A percentile compares a stretch with the other conserved stretches of the same genome.
Conservation (phyloP, 2,888 invertebrate species). For the Nyleta sp. region DNA sequence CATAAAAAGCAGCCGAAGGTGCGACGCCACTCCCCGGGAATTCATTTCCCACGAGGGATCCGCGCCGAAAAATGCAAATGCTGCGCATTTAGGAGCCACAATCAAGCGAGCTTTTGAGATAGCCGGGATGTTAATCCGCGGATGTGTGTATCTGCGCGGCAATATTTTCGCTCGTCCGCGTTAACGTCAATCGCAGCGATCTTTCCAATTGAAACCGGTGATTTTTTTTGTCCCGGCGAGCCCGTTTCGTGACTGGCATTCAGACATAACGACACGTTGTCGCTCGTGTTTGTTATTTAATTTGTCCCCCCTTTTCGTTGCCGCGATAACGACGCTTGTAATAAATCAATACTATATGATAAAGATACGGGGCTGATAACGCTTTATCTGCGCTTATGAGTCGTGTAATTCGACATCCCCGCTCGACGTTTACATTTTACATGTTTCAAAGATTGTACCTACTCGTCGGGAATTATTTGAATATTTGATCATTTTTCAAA, state of each 20-base stretch:
- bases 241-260: constrained; percentile 50
- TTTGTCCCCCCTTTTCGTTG: constrained; percentile 42
- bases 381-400: constrained; percentile 38
- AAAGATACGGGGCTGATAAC: constrained; percentile 31
- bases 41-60: constrained; percentile 36
- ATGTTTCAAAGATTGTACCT: not conserved
- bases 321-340: constrained; percentile 38
- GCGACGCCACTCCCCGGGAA: constrained; percentile 2
- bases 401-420: constrained; percentile 14
- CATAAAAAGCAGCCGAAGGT: constrained; percentile 1
- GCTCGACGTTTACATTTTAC: not conserved
- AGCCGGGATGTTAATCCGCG: constrained; percentile 33
- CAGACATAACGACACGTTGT: constrained; percentile 45
- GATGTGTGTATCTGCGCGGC: constrained; percentile 37
- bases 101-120: constrained; percentile 20
- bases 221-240: constrained; percentile 43
- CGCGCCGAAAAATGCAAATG: constrained; percentile 37
- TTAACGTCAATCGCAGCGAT: constrained; percentile 57
- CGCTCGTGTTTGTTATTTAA: constrained; percentile 58
- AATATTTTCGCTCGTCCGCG: constrained; percentile 52
- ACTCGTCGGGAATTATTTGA: not conserved
- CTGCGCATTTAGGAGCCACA: constrained; percentile 16
- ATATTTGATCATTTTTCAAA: constrained; percentile 14
- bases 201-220: constrained; percentile 51
- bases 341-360: constrained; percentile 52